Evolutionary conservation across 1,140 invertebrate genomes (phyloP).

Genomic region (Telenomus remus): DNA sequence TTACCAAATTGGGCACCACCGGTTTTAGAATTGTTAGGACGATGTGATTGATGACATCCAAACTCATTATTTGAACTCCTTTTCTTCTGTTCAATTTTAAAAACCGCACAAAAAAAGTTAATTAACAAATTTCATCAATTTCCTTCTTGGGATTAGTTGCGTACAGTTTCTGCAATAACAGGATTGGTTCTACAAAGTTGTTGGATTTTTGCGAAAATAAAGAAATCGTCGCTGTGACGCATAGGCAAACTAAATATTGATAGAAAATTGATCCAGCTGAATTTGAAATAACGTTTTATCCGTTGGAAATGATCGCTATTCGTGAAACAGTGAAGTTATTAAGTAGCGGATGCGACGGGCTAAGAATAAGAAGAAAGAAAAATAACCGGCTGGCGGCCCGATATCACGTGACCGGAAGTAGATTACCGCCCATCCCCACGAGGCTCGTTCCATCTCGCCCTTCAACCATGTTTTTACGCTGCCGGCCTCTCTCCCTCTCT

Average conservation of each 20-base stretch:
- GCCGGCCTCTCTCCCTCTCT: conserved; percentile 34
- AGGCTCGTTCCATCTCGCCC: conserved; percentile 57
- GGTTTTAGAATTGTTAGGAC: neutral
- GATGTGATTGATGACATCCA: neutral
- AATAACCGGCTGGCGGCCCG: conserved; percentile 71
- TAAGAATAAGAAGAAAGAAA: conserved; percentile 76
- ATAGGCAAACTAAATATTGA: conserved; percentile 9
- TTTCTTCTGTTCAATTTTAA: no score
- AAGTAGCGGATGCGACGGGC: conserved; percentile 72
- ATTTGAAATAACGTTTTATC: conserved; percentile 52
- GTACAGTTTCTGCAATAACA: no score
- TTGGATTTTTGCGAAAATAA: no score
- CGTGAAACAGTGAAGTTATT: conserved; percentile 68
- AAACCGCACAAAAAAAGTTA: no score
- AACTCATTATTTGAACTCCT: no score
- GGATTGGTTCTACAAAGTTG: no score
- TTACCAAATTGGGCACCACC: conserved; percentile 1
- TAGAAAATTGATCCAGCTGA: conserved; percentile 22
- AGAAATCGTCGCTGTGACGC: no score
- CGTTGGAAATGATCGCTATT: conserved; percentile 55
- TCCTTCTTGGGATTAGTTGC: no score
- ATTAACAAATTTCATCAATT: no score
- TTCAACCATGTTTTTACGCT: conserved; percentile 52
- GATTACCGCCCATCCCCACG: conserved; percentile 61
- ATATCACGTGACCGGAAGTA: conserved; percentile 76